phyloP scores from a whole-genome alignment of 2,888 invertebrate genomes.

The Morinoia aosen region DNA sequence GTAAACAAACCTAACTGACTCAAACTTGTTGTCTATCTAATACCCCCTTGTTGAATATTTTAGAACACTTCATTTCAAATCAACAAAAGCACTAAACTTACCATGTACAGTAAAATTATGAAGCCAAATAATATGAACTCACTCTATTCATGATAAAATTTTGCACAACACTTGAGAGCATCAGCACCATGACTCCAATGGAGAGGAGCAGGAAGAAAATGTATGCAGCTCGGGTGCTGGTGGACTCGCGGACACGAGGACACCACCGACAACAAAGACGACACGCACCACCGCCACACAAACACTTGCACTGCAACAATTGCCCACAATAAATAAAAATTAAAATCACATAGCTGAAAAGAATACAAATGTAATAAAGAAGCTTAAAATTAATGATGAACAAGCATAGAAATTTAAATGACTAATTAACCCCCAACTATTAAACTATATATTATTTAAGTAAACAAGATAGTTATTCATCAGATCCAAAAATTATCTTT shows the following conservation, averaged over 20 bases:
- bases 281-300: conserved; percentile 72
- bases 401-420: neutral
- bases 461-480: no score
- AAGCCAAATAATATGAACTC: conserved; percentile 18
- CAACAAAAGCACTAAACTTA: no score
- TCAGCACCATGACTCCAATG: conserved; percentile 71
- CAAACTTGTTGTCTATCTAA: no score
- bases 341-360: neutral
- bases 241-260: conserved; percentile 72
- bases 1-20: no score
- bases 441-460: neutral
- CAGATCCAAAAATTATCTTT: no score
- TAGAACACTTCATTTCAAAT: no score
- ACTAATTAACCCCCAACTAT: neutral
- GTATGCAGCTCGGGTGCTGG: conserved; percentile 72
- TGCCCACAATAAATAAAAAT: neutral
- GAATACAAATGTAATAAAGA: neutral
- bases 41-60: no score
- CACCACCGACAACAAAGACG: conserved; percentile 71
- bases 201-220: conserved; percentile 71
- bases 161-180: conserved; percentile 71
- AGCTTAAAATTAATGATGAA: neutral
- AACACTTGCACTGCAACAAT: conserved; percentile 71
- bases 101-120: neutral
- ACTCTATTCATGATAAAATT: conserved; percentile 69